phyloP scores from a whole-genome alignment of 2,888 invertebrate genomes.

The Orchesella flavescens region DNA sequence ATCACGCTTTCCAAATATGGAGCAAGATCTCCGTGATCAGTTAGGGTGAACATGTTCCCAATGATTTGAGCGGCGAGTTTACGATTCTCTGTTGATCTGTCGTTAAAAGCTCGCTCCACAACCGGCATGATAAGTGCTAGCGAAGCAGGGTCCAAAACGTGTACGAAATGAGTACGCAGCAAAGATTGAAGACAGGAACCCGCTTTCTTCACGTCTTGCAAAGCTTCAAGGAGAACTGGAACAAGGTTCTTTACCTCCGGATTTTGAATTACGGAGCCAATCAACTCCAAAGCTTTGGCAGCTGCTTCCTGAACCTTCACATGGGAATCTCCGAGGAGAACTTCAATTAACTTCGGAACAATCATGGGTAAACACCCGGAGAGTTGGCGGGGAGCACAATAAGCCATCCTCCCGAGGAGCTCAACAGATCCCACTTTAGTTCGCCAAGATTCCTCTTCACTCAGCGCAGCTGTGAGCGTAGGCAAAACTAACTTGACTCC shows the following conservation, averaged over 20 bases:
- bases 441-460: constrained; percentile 96
- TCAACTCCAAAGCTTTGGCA: constrained; percentile 94
- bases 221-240: constrained; percentile 78
- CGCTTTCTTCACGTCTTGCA: constrained; percentile 96
- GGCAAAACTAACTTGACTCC: constrained; percentile 98
- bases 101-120: constrained; percentile 97
- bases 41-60: constrained; percentile 99
- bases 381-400: constrained; percentile 98
- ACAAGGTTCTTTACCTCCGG: constrained; percentile 89
- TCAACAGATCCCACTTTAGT: constrained; percentile 96
- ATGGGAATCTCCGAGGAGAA: constrained; percentile 93
- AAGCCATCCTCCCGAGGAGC: constrained; percentile 97
- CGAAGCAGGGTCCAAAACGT: constrained; percentile 99
- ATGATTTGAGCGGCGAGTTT: constrained; percentile 99
- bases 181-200: constrained; percentile 93
- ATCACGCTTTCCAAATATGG: constrained; percentile 97
- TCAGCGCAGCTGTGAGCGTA: constrained; percentile 90
- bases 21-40: constrained; percentile 97
- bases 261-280: constrained; percentile 97
- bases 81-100: constrained; percentile 96
- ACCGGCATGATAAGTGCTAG: constrained; percentile 99
- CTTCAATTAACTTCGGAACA: constrained; percentile 97
- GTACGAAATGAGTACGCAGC: constrained; percentile 95
- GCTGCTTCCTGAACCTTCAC: constrained; percentile 97
- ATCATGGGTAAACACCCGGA: constrained; percentile 98